Conservation (phyloP, 2,888 invertebrate genomes). For the Mechanitis mazaeus region DNA sequence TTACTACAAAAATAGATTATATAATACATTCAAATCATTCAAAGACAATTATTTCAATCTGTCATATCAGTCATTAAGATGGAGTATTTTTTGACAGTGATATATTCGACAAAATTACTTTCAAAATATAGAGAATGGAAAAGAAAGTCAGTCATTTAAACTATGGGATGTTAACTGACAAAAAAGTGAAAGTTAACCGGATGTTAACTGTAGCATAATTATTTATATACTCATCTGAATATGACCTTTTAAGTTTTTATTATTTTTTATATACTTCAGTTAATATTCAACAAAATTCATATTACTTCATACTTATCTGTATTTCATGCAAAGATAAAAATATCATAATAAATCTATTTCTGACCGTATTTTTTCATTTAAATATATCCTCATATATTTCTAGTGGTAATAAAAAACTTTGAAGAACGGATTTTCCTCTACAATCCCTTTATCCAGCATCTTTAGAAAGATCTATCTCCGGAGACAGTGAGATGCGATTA, state of each 20-base stretch:
- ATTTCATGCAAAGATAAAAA: not conserved
- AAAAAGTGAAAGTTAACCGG: slow-evolving; percentile 2
- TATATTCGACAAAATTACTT: not conserved
- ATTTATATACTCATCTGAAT: not conserved
- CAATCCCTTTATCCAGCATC: not conserved
- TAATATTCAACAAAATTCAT: no score
- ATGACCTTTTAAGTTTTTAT: no score
- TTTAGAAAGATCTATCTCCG: not conserved
- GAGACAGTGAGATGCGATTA: not conserved
- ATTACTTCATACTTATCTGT: not conserved
- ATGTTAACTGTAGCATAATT: not conserved
- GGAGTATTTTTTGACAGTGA: not conserved
- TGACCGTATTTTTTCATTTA: not conserved
- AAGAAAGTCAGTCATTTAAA: not conserved
- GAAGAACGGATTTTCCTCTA: slow-evolving; percentile 1
- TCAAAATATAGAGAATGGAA: slow-evolving; percentile 1
- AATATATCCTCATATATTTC: not conserved
- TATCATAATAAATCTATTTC: not conserved
- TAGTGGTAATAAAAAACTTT: not conserved
- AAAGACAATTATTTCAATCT: not conserved
- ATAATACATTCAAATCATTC: no score
- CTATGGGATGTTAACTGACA: not conserved
- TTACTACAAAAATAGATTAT: no score
- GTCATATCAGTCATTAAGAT: not conserved
- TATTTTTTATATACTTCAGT: no score